Evolutionary conservation across 2,888 invertebrate genomes (phyloP).

Genomic region (Mesorhabditis sp.): DNA sequence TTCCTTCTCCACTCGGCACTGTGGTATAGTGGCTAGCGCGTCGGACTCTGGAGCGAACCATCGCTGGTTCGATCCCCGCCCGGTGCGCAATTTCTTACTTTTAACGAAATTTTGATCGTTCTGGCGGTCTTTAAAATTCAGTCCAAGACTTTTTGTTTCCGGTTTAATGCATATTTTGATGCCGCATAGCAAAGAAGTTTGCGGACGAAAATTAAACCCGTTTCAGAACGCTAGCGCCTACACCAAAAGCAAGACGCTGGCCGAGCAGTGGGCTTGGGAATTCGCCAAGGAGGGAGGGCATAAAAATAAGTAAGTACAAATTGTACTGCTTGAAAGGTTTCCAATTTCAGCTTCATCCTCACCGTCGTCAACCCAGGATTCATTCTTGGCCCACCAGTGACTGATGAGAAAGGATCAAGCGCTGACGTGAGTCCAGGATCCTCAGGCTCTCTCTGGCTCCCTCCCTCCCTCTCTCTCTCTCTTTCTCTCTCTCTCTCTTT

Average conservation of each 20-base stretch:
- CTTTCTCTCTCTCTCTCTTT: too few species aligned
- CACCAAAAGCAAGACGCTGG: not conserved
- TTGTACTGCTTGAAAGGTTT: too few species aligned
- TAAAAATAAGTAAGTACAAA: not conserved
- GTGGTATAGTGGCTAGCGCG: too few species aligned
- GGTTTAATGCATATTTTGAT: too few species aligned
- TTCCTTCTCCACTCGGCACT: too few species aligned
- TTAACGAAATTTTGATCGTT: too few species aligned
- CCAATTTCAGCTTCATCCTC: not conserved
- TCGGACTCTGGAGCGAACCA: too few species aligned
- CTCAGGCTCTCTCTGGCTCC: too few species aligned
- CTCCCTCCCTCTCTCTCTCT: too few species aligned
- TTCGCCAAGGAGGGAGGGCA: not conserved
- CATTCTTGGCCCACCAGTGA: not conserved
- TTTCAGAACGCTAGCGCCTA: not conserved
- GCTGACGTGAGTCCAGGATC: not conserved
- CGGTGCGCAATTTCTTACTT: too few species aligned
- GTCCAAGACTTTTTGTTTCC: too few species aligned
- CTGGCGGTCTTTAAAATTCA: not conserved
- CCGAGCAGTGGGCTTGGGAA: not conserved
- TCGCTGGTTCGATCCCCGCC: too few species aligned
- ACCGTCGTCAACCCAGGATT: not conserved
- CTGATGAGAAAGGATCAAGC: not conserved
- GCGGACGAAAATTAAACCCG: not conserved
- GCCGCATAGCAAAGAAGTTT: not conserved